Evolutionary conservation across 2,888 invertebrate genomes (phyloP), one percentile per base, ranked within the genome.

Genomic region (Erpobdella octoculata): DNA sequence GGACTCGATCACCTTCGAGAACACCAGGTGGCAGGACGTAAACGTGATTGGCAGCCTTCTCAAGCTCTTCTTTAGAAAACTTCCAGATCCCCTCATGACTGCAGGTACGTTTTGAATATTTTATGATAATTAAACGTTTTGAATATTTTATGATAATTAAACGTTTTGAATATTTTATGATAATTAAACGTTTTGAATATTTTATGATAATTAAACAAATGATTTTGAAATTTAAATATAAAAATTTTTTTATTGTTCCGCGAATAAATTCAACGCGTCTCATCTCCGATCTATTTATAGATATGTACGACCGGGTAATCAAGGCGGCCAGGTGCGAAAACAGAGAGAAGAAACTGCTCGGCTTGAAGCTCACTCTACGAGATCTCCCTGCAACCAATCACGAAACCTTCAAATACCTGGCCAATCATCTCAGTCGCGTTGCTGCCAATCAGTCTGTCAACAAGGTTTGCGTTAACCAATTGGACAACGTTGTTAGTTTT

Each of bases 31-130:
- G 95, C 90, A 90, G 73, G 96, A 96, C 82, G 92, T 96, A n/a
- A 93, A 93, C 85, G 93, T 93, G 69, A 92, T 93, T 76, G 93
- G 93, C 75, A 93, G 93, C 79, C 86, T 96, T 77, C 86, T 97
- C 71, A 97, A 97, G 84, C 89, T 92, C 0, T 96, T 93, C 85
- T 82, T 82, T 77, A 87, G 96, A 71, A 89, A 91, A 79, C 87
- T 96, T 79, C 95, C 95, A 0, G 94, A 95, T 82, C 92, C 94
- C 3, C 86, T 96, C 77, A 88, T 96, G 75, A 94, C 95, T 0
- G 89, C 78, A 72, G 79, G 62, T 33, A 62, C 1, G 4, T 53
- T 53, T n/a, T 48, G 4, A 48, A 25, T 25, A 12, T 12, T 8
- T 53, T 18, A 25, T 1, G 21, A 6, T 15, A 53, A 18, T 25